Percentiles rank a stretch among this genome's conserved stretches.
Conservation (phyloP, 2,113 vertebrate genomes). For the Rhombomys opimus region DNA sequence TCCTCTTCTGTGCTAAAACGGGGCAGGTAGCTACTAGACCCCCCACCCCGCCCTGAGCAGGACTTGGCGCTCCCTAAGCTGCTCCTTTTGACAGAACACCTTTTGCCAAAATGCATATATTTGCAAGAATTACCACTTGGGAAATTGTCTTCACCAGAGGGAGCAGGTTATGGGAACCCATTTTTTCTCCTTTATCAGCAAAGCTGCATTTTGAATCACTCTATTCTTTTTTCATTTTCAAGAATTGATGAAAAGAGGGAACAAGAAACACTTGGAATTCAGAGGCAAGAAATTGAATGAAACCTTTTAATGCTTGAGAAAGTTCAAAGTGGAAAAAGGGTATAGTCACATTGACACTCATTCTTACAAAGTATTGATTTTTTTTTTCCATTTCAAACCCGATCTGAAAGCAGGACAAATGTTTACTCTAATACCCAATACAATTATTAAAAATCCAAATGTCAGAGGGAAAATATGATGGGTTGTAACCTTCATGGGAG, state of each 20-base stretch:
- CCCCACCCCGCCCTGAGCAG: no score
- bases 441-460: conserved; percentile 71
- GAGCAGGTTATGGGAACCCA: conserved; percentile 46
- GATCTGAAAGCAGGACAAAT: conserved; percentile 72
- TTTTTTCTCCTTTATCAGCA: conserved; percentile 61
- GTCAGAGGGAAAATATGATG: conserved; percentile 64
- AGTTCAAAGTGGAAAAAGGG: conserved; percentile 68
- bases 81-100: neutral
- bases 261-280: conserved; percentile 1
- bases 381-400: conserved; percentile 37
- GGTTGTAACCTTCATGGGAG: conserved; percentile 51
- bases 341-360: conserved; percentile 28
- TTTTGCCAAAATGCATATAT: conserved; percentile 24
- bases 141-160: conserved; percentile 55
- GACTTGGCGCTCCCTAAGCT: neutral
- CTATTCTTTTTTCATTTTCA: conserved; percentile 21
- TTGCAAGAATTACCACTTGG: conserved; percentile 51
- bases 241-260: conserved; percentile 30
- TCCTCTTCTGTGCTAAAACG: neutral
- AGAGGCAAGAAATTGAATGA: conserved; percentile 55
- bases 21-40: neutral
- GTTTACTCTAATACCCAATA: conserved; percentile 55
- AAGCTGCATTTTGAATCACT: conserved; percentile 35
- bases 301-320: conserved; percentile 63
- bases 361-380: conserved; percentile 72